These are phyloP conservation scores for Dryobotodes eremita DNA, from an alignment of 2,888 invertebrate genomes.

Conservation along the genomic window DNA sequence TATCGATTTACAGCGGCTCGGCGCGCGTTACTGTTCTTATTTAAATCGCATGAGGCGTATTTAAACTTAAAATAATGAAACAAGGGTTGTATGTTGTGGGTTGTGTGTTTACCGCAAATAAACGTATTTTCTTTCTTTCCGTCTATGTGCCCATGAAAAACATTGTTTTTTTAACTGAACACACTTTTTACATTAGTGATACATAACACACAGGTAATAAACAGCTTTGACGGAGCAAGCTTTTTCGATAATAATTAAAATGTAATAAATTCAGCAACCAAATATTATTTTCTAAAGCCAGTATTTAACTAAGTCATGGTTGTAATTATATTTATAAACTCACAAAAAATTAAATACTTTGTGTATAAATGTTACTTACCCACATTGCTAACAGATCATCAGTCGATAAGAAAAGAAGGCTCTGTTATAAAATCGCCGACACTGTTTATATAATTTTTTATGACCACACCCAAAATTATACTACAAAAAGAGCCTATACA, in stretches of 20 bases:
- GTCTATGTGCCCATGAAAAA: background rate
- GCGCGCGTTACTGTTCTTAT: slow-evolving; percentile 42
- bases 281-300: slow-evolving; percentile 54
- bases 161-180: slow-evolving; percentile 1
- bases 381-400: slow-evolving; percentile 72
- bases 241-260: slow-evolving; percentile 5
- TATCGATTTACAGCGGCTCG: slow-evolving; percentile 66
- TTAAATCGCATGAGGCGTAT: slow-evolving; percentile 46
- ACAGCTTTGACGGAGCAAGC: background rate
- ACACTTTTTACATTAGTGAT: background rate
- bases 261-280: slow-evolving; percentile 7
- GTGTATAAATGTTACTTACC: slow-evolving; percentile 69
- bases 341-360: slow-evolving; percentile 60
- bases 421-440: slow-evolving; percentile 75
- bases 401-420: slow-evolving; percentile 70
- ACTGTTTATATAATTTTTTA: slow-evolving; percentile 70
- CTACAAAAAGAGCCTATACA: slow-evolving; percentile 61
- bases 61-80: slow-evolving; percentile 46
- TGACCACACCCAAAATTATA: slow-evolving; percentile 64
- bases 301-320: slow-evolving; percentile 31
- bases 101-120: no score
- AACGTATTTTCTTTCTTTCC: no score
- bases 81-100: slow-evolving; percentile 21
- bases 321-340: slow-evolving; percentile 72
- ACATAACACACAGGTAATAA: background rate